Conservation (phyloP, 64 coral and sea anemone genomes). For the Montipora efflorescens region DNA sequence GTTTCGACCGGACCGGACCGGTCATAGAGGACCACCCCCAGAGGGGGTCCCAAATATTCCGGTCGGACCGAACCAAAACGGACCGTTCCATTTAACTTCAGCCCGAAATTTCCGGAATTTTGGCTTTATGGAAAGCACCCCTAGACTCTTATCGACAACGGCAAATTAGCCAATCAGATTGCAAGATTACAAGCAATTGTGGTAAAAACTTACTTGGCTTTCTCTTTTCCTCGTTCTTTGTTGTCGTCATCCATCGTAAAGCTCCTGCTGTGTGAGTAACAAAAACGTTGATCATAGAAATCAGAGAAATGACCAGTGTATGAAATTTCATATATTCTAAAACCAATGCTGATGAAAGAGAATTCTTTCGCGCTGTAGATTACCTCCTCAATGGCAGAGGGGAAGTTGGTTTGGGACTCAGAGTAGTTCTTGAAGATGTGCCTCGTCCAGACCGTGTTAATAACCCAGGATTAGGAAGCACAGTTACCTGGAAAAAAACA, state of each 20-base stretch:
- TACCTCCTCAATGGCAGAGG: slow-evolving; percentile 74
- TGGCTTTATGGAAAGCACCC: no score
- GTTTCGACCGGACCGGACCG: no score
- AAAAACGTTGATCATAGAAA: not conserved
- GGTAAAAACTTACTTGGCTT: not conserved
- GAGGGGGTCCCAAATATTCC: no score
- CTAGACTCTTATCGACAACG: no score
- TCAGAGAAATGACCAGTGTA: not conserved
- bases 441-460: slow-evolving; percentile 34
- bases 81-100: no score
- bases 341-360: not conserved
- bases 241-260: slow-evolving; percentile 50
- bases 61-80: no score
- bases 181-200: no score
- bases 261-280: slow-evolving; percentile 21
- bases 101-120: no score
- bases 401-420: slow-evolving; percentile 40
- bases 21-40: no score
- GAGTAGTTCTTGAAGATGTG: not conserved
- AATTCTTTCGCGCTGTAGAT: not conserved
- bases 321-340: not conserved
- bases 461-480: slow-evolving; percentile 60
- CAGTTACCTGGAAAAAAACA: not conserved
- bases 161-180: no score
- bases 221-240: slow-evolving; percentile 1